Conservation (phyloP, 2,888 invertebrate species). For the Mythimna pallens region DNA sequence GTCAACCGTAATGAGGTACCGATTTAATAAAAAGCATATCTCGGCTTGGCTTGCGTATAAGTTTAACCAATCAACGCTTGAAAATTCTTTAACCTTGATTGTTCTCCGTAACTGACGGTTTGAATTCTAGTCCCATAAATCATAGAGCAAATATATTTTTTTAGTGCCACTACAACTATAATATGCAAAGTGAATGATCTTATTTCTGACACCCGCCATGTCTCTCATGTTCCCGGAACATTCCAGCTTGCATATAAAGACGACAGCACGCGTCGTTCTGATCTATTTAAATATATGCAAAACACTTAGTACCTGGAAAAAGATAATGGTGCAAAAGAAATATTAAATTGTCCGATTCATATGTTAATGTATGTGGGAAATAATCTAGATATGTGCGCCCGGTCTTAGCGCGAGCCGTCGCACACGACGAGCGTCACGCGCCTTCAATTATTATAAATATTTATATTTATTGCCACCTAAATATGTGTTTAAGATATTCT, state of each 20-base stretch:
- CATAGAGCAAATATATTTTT: neutral
- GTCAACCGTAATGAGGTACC: too few species aligned
- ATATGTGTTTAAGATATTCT: conserved; percentile 26
- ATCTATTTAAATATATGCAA: conserved; percentile 85
- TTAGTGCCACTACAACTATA: neutral
- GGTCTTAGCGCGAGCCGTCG: conserved; percentile 71
- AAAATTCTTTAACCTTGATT: too few species aligned
- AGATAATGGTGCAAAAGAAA: conserved; percentile 82
- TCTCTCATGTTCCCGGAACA: conserved; percentile 67
- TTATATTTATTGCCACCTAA: conserved; percentile 63
- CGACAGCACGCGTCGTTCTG: conserved; percentile 81
- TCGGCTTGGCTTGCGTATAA: too few species aligned
- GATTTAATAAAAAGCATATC: too few species aligned
- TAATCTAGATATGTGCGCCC: conserved; percentile 76
- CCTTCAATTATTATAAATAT: conserved; percentile 72
- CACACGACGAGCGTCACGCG: conserved; percentile 76
- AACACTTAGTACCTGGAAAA: conserved; percentile 83
- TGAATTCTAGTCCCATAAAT: neutral
- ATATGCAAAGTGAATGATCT: conserved; percentile 49
- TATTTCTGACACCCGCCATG: conserved; percentile 47
- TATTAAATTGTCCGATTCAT: conserved; percentile 83
- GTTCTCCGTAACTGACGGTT: too few species aligned
- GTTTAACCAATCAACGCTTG: too few species aligned
- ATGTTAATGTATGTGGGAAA: conserved; percentile 86
- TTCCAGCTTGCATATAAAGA: conserved; percentile 71